Evolutionary conservation across 2,797 vertebrate species (phyloP), one percentile per base, ranked within the genome.

Genomic region (Telmatherina bonti): DNA sequence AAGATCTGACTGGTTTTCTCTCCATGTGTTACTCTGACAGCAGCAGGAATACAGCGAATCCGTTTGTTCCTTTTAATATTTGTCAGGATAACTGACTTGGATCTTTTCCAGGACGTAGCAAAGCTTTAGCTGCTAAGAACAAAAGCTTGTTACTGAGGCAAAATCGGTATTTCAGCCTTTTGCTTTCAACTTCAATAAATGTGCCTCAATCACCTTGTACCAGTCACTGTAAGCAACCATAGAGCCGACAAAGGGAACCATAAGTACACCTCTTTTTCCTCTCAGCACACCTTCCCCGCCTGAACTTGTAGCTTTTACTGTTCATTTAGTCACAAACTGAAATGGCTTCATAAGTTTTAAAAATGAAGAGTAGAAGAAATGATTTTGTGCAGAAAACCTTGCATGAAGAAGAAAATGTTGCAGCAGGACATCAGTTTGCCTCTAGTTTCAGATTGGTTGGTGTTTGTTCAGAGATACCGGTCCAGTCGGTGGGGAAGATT

Each of bases 41-140:
- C 9, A 47, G 61, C 29, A 27, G 12, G 20, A 30, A 5, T 54
- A 16, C 7, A 11, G 7, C 16, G 27, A 58, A 1, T 55, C 29
- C 26, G 9, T 49, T 27, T 16, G 49, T 41, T 51, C 67, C 59
- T 65, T 36, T 45, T 61, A 13, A 26, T 33, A 45, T 68, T 60
- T 33, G 22, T 54, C n/a, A 35, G 26, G 38, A 53, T 57, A 36
- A 53, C 24, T 43, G 53, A 30, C 9, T 31, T 47, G 22, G 62
- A 49, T 47, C n/a, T 31, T 47, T 47, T 47, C 43, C 22, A 24
- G 53, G 47, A 36, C 8, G 24, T 7, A 41, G 36, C 10, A 1
- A 36, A 53, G 35, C 16, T 22, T 56, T 38, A 41, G 49, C 62
- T 57, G 22, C 22, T 51, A 11, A 51, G 47, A 18, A 51, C n/a